These are phyloP conservation scores for Drosophila sordidula DNA, from an alignment of 2,888 invertebrate genomes.

Conservation along the genomic window DNA sequence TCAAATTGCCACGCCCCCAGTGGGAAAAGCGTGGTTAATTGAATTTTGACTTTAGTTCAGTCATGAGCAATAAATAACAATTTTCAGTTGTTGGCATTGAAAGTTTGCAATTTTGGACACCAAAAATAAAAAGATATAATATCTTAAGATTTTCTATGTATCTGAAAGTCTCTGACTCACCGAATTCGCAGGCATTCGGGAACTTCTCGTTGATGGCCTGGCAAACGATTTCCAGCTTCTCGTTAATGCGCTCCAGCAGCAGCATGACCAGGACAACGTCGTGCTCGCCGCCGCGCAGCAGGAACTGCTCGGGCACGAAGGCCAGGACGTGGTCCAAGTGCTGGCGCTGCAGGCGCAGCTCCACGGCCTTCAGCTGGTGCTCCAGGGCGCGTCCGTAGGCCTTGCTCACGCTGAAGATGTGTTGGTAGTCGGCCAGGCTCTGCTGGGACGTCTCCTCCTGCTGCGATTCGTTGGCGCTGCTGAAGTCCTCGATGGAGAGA, in stretches of 20 bases:
- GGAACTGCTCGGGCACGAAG: conserved; percentile 97
- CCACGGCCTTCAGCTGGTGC: conserved; percentile 94
- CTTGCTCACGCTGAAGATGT: conserved; percentile 87
- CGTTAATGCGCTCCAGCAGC: conserved; percentile 93
- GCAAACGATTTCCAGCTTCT: conserved; percentile 95
- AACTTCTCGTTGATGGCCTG: conserved; percentile 94
- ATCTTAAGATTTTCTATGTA: too few species aligned
- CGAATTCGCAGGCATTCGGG: conserved; percentile 91
- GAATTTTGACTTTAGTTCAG: too few species aligned
- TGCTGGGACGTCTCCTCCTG: conserved; percentile 79
- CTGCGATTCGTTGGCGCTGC: conserved; percentile 78
- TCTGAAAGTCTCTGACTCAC: conserved; percentile 85
- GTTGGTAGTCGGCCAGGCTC: conserved; percentile 90
- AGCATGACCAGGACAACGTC: conserved; percentile 95
- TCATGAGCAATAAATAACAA: too few species aligned
- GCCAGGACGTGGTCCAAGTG: conserved; percentile 95
- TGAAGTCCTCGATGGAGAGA: conserved; percentile 84
- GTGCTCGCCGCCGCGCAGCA: conserved; percentile 92
- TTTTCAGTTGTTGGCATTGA: too few species aligned
- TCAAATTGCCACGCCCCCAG: too few species aligned
- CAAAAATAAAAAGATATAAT: too few species aligned
- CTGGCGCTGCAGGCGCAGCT: conserved; percentile 93
- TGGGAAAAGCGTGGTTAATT: too few species aligned
- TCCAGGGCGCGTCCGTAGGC: conserved; percentile 93
- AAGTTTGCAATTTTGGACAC: too few species aligned